Conservation (phyloP, 2,888 invertebrate species). For the Mayetiola destructor region DNA sequence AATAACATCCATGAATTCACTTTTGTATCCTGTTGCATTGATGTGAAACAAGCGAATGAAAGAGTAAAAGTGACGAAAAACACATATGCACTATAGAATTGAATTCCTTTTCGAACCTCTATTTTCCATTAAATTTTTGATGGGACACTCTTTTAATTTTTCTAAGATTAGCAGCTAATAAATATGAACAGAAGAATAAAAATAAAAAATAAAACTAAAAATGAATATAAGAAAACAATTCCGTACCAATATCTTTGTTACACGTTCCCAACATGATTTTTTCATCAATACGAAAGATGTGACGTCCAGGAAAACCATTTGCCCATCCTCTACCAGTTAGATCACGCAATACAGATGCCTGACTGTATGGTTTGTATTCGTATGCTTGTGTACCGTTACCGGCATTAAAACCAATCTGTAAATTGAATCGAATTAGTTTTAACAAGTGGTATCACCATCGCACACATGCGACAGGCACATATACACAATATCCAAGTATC, state of each 20-base stretch:
- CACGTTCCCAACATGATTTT: conserved; percentile 86
- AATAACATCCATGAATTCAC: too few relatives aligned
- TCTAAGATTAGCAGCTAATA: not conserved
- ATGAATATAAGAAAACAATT: conserved; percentile 11
- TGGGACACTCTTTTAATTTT: too few relatives aligned
- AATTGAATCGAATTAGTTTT: conserved; percentile 15
- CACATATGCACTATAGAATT: too few relatives aligned
- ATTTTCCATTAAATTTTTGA: too few relatives aligned
- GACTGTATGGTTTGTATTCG: conserved; percentile 82
- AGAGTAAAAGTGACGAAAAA: too few relatives aligned
- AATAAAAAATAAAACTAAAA: not conserved
- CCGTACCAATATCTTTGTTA: conserved; percentile 70
- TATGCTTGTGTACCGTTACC: conserved; percentile 84
- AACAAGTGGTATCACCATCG: not conserved
- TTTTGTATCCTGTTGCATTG: too few relatives aligned
- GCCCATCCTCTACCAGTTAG: conserved; percentile 73
- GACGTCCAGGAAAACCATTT: conserved; percentile 77
- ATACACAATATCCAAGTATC: not conserved
- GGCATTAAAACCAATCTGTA: conserved; percentile 86
- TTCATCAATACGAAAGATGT: conserved; percentile 90
- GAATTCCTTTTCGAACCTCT: too few relatives aligned
- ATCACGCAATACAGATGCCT: conserved; percentile 69
- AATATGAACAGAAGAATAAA: not conserved
- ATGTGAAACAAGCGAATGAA: too few relatives aligned
- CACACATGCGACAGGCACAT: not conserved